Evolutionary conservation across 1,140 invertebrate genomes (phyloP), one percentile per base, ranked within the genome.

Genomic region (Aphis craccivora): DNA sequence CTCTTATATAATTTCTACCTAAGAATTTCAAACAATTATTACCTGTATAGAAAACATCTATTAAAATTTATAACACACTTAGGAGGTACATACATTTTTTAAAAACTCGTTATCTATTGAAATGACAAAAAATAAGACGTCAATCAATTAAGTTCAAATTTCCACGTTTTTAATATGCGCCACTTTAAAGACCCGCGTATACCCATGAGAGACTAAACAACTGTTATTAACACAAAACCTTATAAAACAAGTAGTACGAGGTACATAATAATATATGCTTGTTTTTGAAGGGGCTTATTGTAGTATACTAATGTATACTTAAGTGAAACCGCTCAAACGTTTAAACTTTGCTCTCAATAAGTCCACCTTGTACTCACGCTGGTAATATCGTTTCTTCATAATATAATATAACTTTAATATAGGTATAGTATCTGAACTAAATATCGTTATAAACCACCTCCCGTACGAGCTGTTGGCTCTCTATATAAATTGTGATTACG

Each of bases 61-160:
- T n/a, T 67, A 11, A 67, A 9, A 30, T 30, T 0, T 14, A 67
- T 30, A 9, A 67, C 9, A 67, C 30, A 67, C 25, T 67, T 67
- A 11, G 9, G 11, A 30, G 25, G 11, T 14, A 67, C 6, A 8
- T 55, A 55, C 4, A 23, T 25, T 45, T 55, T 30, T 25, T 11
- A 0, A 67, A n/a, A n/a, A 4, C 5, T n/a, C 0, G 0, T 18
- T 67, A n/a, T n/a, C n/a, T n/a, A 6, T 14, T n/a, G 6, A 18
- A 67, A 67, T 5, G 5, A 67, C 11, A 67, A 67, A 60, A 30
- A 67, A 67, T 51, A 51, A 51, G 18, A 51, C 14, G 18, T 20
- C 48, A 67, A n/a, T n/a, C 4, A 67, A 67, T n/a, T 5, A 5
- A 18, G 30, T n/a, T 67, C 1, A 30, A 67, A n/a, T 4, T n/a